Conservation (phyloP, 2,797 vertebrate species). For the Pygocentrus nattereri region DNA sequence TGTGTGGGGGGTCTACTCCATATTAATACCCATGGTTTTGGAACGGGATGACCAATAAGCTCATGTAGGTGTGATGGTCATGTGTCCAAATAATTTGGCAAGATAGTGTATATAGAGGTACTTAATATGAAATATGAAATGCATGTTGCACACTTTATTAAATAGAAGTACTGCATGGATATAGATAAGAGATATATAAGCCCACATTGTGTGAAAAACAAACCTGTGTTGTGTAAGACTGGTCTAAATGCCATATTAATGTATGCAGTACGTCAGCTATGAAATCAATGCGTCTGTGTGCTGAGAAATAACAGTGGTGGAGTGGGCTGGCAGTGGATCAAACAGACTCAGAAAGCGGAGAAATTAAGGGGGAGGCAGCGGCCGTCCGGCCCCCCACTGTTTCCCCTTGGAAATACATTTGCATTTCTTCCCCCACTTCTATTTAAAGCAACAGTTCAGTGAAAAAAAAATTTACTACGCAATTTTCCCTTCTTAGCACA, state of each 20-base stretch:
- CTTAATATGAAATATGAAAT: too few species aligned
- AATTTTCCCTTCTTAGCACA: neutral
- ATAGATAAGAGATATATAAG: neutral
- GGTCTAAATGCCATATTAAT: slow-evolving; percentile 18
- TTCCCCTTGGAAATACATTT: slow-evolving; percentile 55
- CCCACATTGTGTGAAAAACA: neutral
- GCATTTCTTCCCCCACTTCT: slow-evolving; percentile 36
- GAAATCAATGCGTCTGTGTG: slow-evolving; percentile 47
- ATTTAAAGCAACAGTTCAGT: neutral
- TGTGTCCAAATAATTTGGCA: too few species aligned
- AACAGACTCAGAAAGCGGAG: slow-evolving; percentile 47
- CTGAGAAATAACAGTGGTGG: slow-evolving; percentile 43
- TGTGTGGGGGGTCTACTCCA: too few species aligned
- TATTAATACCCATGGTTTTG: too few species aligned
- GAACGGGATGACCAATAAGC: too few species aligned
- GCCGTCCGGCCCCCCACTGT: slow-evolving; percentile 39
- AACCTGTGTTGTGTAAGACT: too few species aligned
- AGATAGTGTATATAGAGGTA: too few species aligned
- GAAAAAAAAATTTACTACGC: neutral
- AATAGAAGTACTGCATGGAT: too few species aligned
- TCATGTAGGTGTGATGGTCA: too few species aligned
- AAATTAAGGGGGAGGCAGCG: slow-evolving; percentile 52
- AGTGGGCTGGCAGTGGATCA: slow-evolving; percentile 46
- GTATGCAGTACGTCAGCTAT: slow-evolving; percentile 8
- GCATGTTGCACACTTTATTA: too few species aligned